Evolutionary conservation across 2,797 vertebrate species (phyloP).

Genomic region (Sebastes steindachneri): DNA sequence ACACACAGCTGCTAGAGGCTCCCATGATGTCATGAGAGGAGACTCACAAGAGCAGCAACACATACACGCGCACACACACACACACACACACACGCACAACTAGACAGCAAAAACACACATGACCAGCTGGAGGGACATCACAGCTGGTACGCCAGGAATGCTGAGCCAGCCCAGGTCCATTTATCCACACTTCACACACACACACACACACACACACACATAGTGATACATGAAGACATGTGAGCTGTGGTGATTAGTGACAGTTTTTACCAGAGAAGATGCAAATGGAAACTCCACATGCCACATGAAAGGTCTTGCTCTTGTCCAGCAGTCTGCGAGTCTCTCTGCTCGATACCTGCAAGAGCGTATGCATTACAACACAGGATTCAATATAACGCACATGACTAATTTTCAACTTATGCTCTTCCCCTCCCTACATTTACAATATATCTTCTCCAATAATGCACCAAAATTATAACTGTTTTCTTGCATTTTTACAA

Average conservation of each 20-base stretch:
- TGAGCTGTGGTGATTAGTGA: background rate
- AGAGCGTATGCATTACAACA: background rate
- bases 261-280: constrained; percentile 90
- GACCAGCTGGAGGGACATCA: constrained; percentile 45
- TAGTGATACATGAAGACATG: constrained; percentile 9
- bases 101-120: constrained; percentile 41
- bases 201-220: constrained; percentile 20
- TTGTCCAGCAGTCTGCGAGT: constrained; percentile 93
- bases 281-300: constrained; percentile 91
- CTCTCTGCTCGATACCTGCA: constrained; percentile 90
- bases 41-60: constrained; percentile 28
- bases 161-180: constrained; percentile 59
- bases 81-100: background rate
- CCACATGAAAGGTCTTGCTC: constrained; percentile 94
- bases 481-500: background rate
- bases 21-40: constrained; percentile 61
- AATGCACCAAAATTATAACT: background rate
- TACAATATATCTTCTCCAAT: background rate
- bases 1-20: constrained; percentile 40
- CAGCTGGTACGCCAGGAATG: constrained; percentile 62
- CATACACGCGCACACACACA: constrained; percentile 8
- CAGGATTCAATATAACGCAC: background rate
- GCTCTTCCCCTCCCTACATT: background rate
- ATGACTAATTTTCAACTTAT: background rate
- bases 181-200: constrained; percentile 40